Evolutionary conservation across 1,140 invertebrate genomes (phyloP).

Genomic region (Lepidostoma basale): DNA sequence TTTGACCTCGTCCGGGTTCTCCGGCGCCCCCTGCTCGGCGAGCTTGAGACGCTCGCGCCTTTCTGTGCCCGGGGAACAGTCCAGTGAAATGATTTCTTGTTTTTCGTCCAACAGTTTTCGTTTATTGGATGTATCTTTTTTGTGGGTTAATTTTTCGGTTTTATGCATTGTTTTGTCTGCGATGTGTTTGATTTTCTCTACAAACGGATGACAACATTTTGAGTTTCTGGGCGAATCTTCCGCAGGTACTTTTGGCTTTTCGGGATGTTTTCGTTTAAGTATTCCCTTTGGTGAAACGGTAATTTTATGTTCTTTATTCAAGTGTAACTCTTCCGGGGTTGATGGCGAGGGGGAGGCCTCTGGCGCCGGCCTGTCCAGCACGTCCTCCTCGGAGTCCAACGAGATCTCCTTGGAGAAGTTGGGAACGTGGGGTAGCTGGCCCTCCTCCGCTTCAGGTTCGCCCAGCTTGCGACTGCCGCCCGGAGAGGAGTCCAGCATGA

Average conservation of each 20-base stretch:
- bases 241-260: constrained; percentile 49
- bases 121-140: constrained; percentile 57
- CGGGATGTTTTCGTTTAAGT: constrained; percentile 56
- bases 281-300: constrained; percentile 58
- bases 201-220: constrained; percentile 63
- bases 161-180: constrained; percentile 65
- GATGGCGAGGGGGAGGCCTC: constrained; percentile 47
- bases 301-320: constrained; percentile 48
- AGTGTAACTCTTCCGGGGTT: constrained; percentile 43
- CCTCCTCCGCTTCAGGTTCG: constrained; percentile 57
- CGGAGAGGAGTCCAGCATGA: constrained; percentile 58
- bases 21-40: constrained; percentile 19
- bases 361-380: constrained; percentile 44
- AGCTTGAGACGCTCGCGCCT: constrained; percentile 50
- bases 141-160: constrained; percentile 56
- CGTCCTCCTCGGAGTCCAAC: constrained; percentile 56
- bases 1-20: constrained; percentile 16
- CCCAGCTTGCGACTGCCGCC: constrained; percentile 56
- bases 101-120: constrained; percentile 53
- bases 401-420: constrained; percentile 61
- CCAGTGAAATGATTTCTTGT: constrained; percentile 58
- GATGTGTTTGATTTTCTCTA: constrained; percentile 66
- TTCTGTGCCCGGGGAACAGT: constrained; percentile 56
- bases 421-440: constrained; percentile 56
- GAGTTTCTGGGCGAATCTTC: constrained; percentile 58